Base-by-base conservation (phyloP, 2,888 invertebrate genomes). In the Cerastoderma edule region DNA sequence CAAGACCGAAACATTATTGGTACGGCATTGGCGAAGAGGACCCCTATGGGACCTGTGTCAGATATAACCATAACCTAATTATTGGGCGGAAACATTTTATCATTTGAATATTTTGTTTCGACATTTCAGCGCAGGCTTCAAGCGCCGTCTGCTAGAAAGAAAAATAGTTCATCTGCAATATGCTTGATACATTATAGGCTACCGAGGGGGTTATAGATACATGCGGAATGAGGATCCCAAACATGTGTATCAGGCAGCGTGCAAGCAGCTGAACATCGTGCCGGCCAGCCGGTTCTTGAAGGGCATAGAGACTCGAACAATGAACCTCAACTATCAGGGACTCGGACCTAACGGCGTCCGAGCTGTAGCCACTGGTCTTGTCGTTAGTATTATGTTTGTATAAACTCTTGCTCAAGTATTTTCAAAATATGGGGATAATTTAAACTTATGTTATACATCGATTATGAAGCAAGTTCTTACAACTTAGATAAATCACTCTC, bases 291-390 rank as follows among this genome's bases (percentile, higher is more conserved):
- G 83, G 27, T 87, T 83, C 70, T 63, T 85, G 13, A 77, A 82
- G 66, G 85, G 85, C 22, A 64, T 87, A 5, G 67, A 75, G 46
- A 74, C 67, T 33, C 73, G 74, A 8, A 64, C 68, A 3, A 83
- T 87, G 32, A 83, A 85, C 53, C 72, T 87, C 13, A 84, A 81
- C 64, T 79, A 86, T 57, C 87, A 86, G 68, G 85, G 86, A 19
- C 68, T 88, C 0, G 85, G 86, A 19, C 82, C 87, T 16, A 24
- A 69, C 22, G 87, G 84, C 1, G 76, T 83, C 10, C 80, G 75
- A 48, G 86, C 87, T 13, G 81, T 88, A 0, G 85, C 87, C n/a
- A 77, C 87, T 0, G 80, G 81, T 8, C 78, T 88, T 16, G 84
- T 87, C 68, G 88, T 88, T 75, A 73, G 84, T 78, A 39, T 4